Evolutionary conservation across 1,140 invertebrate species (phyloP).

Genomic region (Procambarus virginalis): DNA sequence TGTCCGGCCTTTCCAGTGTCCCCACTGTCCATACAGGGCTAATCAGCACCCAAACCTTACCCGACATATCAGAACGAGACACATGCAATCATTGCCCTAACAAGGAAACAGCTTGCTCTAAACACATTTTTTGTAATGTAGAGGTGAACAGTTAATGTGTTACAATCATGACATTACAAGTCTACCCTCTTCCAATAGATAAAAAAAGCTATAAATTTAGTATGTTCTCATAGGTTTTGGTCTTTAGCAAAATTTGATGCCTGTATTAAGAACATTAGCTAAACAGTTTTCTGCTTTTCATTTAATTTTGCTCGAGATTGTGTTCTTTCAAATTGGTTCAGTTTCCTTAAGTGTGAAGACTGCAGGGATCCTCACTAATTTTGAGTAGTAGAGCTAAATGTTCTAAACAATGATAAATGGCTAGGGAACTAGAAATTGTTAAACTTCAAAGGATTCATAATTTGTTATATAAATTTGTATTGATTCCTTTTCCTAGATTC

Average conservation of each 20-base stretch:
- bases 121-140: not conserved
- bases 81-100: constrained; percentile 20
- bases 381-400: not conserved
- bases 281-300: not conserved
- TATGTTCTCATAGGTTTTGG: not conserved
- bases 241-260: not conserved
- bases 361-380: not conserved
- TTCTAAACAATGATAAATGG: not conserved
- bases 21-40: constrained; percentile 73
- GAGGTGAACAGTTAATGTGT: not conserved
- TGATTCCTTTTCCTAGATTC: not conserved
- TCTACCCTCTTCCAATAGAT: not conserved
- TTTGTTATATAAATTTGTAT: not conserved
- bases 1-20: constrained; percentile 77
- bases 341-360: not conserved
- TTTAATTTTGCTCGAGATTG: not conserved
- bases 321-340: not conserved
- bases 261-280: not conserved
- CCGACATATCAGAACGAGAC: constrained; percentile 58
- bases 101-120: not conserved
- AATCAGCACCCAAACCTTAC: constrained; percentile 63
- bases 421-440: not conserved
- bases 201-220: not conserved
- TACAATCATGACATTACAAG: not conserved
- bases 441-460: not conserved